Conservation (phyloP, 2,797 vertebrate genomes). For the Novumbra hubbsi region DNA sequence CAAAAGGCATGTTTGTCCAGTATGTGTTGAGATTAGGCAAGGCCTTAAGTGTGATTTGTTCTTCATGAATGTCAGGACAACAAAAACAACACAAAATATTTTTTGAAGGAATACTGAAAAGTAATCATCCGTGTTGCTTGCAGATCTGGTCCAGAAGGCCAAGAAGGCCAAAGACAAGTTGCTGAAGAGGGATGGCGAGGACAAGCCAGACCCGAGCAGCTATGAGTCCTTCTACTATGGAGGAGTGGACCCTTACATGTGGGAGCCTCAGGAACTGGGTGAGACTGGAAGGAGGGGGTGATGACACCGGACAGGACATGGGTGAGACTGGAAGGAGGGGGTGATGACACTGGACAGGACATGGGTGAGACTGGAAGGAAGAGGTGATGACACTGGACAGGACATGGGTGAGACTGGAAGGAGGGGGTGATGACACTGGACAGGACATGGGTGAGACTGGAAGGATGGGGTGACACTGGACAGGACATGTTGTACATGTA, state of each 20-base stretch:
- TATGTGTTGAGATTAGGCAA: too few species aligned
- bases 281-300: slow-evolving; percentile 41
- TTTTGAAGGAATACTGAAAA: background rate
- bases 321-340: background rate
- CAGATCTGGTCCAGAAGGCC: slow-evolving; percentile 93
- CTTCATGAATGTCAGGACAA: too few species aligned
- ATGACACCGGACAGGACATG: background rate
- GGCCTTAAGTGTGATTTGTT: too few species aligned
- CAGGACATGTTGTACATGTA: background rate
- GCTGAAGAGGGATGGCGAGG: slow-evolving; percentile 88
- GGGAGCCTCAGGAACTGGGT: slow-evolving; percentile 98
- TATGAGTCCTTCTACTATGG: slow-evolving; percentile 95
- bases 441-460: too few species aligned
- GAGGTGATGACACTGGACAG: too few species aligned
- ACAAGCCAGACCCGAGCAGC: slow-evolving; percentile 79
- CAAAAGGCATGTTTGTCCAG: too few species aligned
- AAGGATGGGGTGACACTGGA: background rate
- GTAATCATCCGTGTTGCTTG: slow-evolving; percentile 12
- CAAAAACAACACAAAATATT: too few species aligned
- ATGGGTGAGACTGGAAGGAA: too few species aligned
- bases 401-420: too few species aligned
- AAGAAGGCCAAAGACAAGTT: slow-evolving; percentile 96
- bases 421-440: too few species aligned
- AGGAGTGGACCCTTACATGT: slow-evolving; percentile 95
- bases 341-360: too few species aligned